Evolutionary conservation across 2,113 vertebrate genomes (phyloP).

Genomic region (Gambusia affinis): DNA sequence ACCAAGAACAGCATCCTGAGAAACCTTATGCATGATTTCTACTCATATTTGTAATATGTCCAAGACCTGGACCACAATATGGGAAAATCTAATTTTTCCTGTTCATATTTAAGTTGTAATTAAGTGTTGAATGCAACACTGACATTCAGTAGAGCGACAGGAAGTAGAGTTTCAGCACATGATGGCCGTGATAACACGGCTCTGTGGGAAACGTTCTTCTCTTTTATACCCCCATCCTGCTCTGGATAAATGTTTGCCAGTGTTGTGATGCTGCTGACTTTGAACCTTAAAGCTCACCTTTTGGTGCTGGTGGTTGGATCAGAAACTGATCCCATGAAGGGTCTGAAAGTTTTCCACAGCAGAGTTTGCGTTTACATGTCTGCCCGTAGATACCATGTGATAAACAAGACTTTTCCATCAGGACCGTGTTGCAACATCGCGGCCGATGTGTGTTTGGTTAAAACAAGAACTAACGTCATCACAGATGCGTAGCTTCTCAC

Average conservation of each 20-base stretch:
- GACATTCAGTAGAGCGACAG: no score
- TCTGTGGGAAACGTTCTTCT: not conserved
- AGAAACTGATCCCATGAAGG: not conserved
- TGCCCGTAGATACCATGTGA: slow-evolving; percentile 8
- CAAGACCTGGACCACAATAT: no score
- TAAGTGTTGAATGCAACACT: no score
- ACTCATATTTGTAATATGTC: no score
- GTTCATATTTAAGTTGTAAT: no score
- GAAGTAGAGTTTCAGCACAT: not conserved
- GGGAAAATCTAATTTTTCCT: no score
- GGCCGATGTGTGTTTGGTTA: slow-evolving; percentile 24
- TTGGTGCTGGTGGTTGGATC: no score
- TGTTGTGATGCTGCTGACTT: not conserved
- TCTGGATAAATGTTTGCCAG: not conserved
- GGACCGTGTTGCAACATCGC: slow-evolving; percentile 23
- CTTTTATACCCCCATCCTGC: not conserved
- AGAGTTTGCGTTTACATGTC: not conserved
- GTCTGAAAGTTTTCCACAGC: not conserved
- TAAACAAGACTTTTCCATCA: slow-evolving; percentile 24
- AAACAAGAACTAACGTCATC: slow-evolving; percentile 41
- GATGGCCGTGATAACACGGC: not conserved
- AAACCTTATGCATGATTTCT: no score
- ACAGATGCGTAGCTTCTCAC: slow-evolving; percentile 29
- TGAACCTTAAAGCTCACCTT: not conserved
- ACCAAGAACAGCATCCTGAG: no score